phyloP scores from a whole-genome alignment of 2,888 invertebrate species.

The Drosophila kokeensis region DNA sequence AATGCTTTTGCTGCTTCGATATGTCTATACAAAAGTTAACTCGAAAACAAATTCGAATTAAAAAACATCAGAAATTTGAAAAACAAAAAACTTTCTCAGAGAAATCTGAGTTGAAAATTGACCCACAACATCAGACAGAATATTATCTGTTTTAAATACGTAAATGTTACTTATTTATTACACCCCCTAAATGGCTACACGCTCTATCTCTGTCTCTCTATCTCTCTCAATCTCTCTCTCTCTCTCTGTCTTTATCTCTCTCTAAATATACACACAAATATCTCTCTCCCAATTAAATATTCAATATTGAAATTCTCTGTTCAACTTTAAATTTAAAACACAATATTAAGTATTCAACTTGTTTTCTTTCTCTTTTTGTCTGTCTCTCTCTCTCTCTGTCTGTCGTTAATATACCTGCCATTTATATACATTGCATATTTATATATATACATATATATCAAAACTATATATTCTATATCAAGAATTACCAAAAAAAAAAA shows the following conservation, averaged over 20 bases:
- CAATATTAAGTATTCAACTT: conserved; percentile 41
- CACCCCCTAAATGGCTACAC: conserved; percentile 47
- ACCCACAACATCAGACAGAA: conserved; percentile 26
- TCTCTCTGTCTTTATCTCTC: conserved; percentile 31
- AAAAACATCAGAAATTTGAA: neutral
- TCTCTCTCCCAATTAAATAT: conserved; percentile 6
- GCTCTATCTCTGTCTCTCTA: conserved; percentile 49
- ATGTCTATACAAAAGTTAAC: conserved; percentile 65
- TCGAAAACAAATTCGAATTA: conserved; percentile 21
- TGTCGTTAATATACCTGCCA: conserved; percentile 59
- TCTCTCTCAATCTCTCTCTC: conserved; percentile 1
- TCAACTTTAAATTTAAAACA: conserved; percentile 24
- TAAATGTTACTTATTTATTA: conserved; percentile 30
- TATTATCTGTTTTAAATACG: conserved; percentile 29
- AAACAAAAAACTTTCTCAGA: conserved; percentile 12
- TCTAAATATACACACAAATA: conserved; percentile 15
- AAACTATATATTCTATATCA: conserved; percentile 38
- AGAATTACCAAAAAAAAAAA: conserved; percentile 22
- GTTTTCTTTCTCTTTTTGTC: conserved; percentile 18
- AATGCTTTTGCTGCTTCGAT: conserved; percentile 76
- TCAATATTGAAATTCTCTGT: conserved; percentile 7
- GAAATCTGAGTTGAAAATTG: conserved; percentile 29
- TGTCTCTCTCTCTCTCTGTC: conserved; percentile 40
- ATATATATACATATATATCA: conserved; percentile 47
- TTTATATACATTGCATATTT: conserved; percentile 67